These are phyloP conservation scores for Addax nasomaculatus DNA, from an alignment of 2,113 vertebrate species.

Conservation along the genomic window DNA sequence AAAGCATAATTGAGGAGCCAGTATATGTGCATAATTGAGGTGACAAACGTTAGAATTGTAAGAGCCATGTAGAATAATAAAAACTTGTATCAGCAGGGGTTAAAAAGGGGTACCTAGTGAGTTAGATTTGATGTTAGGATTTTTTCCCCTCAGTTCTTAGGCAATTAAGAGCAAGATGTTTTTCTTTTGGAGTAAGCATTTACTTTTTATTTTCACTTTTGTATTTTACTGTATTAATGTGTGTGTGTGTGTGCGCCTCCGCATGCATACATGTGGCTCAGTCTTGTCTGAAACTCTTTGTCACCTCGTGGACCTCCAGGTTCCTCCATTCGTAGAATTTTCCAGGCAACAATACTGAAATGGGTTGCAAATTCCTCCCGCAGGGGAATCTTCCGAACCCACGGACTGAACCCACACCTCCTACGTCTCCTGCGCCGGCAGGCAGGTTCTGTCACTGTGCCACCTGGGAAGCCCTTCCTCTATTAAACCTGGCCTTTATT, in stretches of 20 bases:
- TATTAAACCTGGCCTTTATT: background rate
- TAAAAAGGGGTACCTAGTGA: background rate
- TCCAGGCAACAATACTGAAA: background rate
- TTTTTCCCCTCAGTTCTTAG: background rate
- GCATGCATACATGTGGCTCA: background rate
- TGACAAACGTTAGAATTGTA: background rate
- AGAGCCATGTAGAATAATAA: background rate
- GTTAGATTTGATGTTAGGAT: background rate
- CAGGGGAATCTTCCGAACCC: background rate
- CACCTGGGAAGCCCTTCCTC: background rate
- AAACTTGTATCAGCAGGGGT: background rate
- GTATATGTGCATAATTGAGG: background rate
- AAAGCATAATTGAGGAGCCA: background rate
- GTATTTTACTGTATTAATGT: background rate
- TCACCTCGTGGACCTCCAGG: background rate
- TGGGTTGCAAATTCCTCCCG: background rate
- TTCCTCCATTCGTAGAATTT: background rate
- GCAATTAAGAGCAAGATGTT: background rate
- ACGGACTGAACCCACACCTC: background rate
- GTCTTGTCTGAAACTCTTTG: background rate
- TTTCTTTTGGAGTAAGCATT: background rate
- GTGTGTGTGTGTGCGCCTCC: background rate
- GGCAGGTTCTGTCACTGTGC: background rate
- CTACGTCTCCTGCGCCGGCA: background rate
- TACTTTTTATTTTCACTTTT: conserved; percentile 24